Conservation (phyloP, 2,113 vertebrate genomes). For the Corvus moneduloides region DNA sequence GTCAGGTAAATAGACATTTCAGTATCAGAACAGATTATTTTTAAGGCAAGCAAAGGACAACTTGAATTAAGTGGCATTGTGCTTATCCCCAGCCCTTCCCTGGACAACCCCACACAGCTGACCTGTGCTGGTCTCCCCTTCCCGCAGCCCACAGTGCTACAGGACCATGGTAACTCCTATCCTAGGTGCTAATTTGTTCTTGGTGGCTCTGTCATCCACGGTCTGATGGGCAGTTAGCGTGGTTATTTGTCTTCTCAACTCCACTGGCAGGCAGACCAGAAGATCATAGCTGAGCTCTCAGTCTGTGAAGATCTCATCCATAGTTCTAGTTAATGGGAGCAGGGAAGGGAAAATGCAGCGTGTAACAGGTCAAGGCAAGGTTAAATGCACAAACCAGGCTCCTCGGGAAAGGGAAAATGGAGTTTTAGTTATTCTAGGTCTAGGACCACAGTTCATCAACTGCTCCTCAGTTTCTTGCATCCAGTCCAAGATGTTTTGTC, state of each 20-base stretch:
- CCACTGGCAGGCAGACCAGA: not conserved
- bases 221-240: not conserved
- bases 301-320: not conserved
- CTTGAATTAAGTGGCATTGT: slow-evolving; percentile 25
- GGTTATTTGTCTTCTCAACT: slow-evolving; percentile 15
- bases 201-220: not conserved
- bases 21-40: not conserved
- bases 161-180: not conserved
- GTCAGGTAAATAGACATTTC: not conserved
- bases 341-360: not conserved
- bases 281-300: not conserved
- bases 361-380: not conserved
- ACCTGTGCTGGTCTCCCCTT: not conserved
- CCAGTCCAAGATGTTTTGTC: not conserved
- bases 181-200: not conserved
- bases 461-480: not conserved
- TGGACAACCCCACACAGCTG: not conserved
- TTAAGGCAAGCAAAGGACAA: slow-evolving; percentile 26
- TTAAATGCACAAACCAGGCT: not conserved
- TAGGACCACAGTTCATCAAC: not conserved
- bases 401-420: not conserved
- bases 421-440: not conserved
- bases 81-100: slow-evolving; percentile 20
- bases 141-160: not conserved
- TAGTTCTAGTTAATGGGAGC: not conserved